Base-by-base conservation (phyloP, 2,797 vertebrate genomes). In the Picus viridis region DNA sequence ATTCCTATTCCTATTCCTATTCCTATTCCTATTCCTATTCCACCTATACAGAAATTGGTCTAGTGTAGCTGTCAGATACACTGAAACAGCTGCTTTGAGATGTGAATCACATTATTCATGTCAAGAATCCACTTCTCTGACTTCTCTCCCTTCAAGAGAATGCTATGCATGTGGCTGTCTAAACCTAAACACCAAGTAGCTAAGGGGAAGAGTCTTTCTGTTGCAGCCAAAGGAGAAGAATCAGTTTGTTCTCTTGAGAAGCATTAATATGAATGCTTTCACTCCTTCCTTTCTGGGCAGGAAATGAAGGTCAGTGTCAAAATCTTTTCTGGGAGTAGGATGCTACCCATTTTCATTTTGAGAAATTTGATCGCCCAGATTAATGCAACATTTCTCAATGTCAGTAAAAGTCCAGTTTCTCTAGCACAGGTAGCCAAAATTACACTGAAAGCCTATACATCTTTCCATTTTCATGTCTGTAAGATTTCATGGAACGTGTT, bases 401-500 rank as follows among this genome's bases (percentile, higher is more conserved):
- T 54, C 64, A 79, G 49, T 75, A 24, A 15, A 94, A 94, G 78
- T 71, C 58, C 64, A 54, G 11, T 83, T 81, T 89, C n/a, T 75
- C 67, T 88, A 57, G 17, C 18, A 34, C 0, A 0, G 26, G 61
- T 67, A 69, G 34, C 57, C 70, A 83, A 89, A 89, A 76, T 58
- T 34, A 32, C 74, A 78, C 67, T 91, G 77, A 86, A 83, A 94
- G 86, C 87, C 73, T 24, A 64, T 41, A 54, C 23, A 65, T 75
- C 32, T 77, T 81, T 94, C 34, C 19, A 63, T 86, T 89, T 87
- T 67, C 72, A 59, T 88, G 67, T 72, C 57, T 72, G 5, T 75
- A 73, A 81, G 32, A 88, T 89, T 65, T 69, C 85, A 45, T n/a
- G 73, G 73, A 91, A 86, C 39, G 71, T 56, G 59, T 86, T 79